Evolutionary conservation across 2,113 vertebrate genomes (phyloP).

Genomic region (Panthera leo): DNA sequence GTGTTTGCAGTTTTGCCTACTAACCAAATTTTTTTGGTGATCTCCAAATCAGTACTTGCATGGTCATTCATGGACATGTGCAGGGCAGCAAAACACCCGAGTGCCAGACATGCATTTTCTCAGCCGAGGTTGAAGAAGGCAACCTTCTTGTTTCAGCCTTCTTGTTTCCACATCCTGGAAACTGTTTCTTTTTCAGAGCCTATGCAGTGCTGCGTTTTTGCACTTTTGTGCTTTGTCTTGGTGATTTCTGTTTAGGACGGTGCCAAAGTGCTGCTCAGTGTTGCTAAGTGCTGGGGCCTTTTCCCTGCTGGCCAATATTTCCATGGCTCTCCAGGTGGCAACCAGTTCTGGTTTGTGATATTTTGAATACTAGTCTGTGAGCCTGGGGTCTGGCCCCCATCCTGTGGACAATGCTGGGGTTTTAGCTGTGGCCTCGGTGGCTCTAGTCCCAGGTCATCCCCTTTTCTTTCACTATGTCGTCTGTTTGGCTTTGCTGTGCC

Average conservation of each 20-base stretch:
- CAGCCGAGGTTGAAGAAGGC: not conserved
- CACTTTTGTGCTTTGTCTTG: not conserved
- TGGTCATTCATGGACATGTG: fast-evolving
- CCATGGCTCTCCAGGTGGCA: not conserved
- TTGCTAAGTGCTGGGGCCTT: not conserved
- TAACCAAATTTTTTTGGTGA: not conserved
- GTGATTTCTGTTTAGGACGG: not conserved
- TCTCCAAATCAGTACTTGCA: not conserved
- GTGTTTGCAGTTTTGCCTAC: not conserved
- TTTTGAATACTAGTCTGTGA: not conserved
- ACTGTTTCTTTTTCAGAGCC: not conserved
- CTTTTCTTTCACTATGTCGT: fast-evolving
- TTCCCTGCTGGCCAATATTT: not conserved
- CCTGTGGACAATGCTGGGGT: no score
- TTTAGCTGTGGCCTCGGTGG: not conserved
- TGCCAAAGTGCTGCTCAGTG: not conserved
- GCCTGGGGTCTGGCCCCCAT: not conserved
- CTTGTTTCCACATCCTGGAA: not conserved
- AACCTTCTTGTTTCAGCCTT: not conserved
- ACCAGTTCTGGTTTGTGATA: not conserved
- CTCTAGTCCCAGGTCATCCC: not conserved
- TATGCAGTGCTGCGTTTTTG: fast-evolving
- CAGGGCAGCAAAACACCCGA: fast-evolving
- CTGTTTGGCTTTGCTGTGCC: not conserved
- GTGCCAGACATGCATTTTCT: fast-evolving